These are phyloP conservation scores for Cygnus olor DNA, from an alignment of 2,797 vertebrate species.

Conservation along the genomic window DNA sequence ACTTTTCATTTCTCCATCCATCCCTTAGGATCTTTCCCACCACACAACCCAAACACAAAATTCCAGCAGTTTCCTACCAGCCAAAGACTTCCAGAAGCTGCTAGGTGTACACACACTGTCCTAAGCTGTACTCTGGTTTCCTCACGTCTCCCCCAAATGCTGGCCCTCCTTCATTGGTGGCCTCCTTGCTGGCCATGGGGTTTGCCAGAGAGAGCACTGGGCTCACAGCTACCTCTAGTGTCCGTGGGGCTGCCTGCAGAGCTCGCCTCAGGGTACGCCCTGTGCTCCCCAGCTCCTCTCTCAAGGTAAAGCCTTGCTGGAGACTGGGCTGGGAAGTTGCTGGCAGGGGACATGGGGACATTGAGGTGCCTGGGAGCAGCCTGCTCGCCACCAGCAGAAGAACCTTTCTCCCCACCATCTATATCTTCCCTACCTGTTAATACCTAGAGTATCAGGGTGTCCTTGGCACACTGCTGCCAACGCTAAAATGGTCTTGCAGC, in stretches of 20 bases:
- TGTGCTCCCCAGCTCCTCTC: not conserved
- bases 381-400: not conserved
- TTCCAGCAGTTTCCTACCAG: not conserved
- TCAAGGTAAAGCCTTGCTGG: not conserved
- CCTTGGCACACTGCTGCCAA: not conserved
- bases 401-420: not conserved
- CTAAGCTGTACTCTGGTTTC: not conserved
- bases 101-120: fast-evolving
- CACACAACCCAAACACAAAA: not conserved
- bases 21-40: not conserved
- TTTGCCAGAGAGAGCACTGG: not conserved
- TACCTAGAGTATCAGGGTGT: not conserved
- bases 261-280: not conserved
- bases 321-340: not conserved
- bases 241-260: fast-evolving
- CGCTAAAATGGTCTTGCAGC: not conserved
- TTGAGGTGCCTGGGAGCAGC: not conserved
- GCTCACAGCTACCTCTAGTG: not conserved
- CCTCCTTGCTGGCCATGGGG: not conserved
- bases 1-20: not conserved
- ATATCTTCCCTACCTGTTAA: not conserved
- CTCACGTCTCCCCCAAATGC: not conserved
- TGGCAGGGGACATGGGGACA: not conserved
- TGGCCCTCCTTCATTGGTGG: not conserved
- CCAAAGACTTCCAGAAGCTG: not conserved